A percentile compares a stretch with the other conserved stretches of the same genome.
Evolutionary conservation across 64 coral and sea anemone species (phyloP).

Genomic region (Stichodactyla mertensii): DNA sequence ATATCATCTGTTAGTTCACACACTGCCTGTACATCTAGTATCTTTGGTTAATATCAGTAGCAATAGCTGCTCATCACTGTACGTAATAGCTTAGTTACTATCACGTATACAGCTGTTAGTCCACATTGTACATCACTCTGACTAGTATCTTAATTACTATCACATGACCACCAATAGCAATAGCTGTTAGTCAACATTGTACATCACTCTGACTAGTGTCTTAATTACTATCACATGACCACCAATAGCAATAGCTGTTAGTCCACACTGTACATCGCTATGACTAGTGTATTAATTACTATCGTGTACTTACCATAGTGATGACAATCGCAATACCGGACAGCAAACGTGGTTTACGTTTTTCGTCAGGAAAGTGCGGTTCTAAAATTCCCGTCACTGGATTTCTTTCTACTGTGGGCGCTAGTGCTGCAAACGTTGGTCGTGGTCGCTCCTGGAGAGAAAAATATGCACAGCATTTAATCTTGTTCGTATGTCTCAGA

Average conservation of each 20-base stretch:
- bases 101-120: not conserved
- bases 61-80: no score
- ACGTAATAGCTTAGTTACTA: no score
- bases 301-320: slow-evolving; percentile 72
- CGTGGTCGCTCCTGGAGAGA: slow-evolving; percentile 71
- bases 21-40: not conserved
- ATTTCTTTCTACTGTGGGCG: slow-evolving; percentile 97
- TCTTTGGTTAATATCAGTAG: not conserved
- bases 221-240: no score
- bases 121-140: no score
- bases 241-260: not conserved
- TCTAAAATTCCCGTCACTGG: slow-evolving; percentile 99
- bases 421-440: slow-evolving; percentile 97
- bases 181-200: no score
- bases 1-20: no score
- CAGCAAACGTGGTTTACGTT: slow-evolving; percentile 85
- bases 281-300: not conserved
- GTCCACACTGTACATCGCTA: no score
- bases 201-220: no score
- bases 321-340: slow-evolving; percentile 98
- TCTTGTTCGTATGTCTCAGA: no score
- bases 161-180: not conserved
- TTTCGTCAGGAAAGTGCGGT: slow-evolving; percentile 97
- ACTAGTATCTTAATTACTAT: no score
- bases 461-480: not conserved